A percentile compares a stretch with the other conserved stretches of the same genome.
These are phyloP conservation scores for Hylyphantes graminicola DNA, from an alignment of 1,140 invertebrate genomes.

Conservation along the genomic window DNA sequence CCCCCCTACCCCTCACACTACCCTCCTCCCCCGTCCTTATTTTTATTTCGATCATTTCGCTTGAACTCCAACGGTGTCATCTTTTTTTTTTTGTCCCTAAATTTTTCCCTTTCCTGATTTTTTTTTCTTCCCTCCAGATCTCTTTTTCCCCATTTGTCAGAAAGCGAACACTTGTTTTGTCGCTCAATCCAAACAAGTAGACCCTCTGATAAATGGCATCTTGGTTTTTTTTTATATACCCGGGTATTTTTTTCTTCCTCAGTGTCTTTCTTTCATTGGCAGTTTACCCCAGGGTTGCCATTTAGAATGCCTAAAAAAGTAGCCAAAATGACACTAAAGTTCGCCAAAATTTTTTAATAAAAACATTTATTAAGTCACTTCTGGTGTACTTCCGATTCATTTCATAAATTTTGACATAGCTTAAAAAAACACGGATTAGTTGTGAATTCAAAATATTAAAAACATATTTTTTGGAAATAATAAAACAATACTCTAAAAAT, in stretches of 20 bases:
- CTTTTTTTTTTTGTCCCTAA: constrained; percentile 24
- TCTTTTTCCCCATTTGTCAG: constrained; percentile 46
- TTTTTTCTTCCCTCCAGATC: constrained; percentile 1
- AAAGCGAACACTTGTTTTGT: constrained; percentile 53
- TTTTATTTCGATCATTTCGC: not conserved
- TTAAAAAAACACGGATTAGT: too few relatives aligned
- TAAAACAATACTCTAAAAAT: too few relatives aligned
- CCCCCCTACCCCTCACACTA: not conserved
- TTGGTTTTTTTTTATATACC: constrained; percentile 4
- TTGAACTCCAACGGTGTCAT: not conserved
- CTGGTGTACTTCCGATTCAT: too few relatives aligned
- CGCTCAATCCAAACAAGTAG: constrained; percentile 56
- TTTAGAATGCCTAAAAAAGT: too few relatives aligned
- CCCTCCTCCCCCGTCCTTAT: not conserved
- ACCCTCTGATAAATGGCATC: constrained; percentile 36
- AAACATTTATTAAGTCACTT: too few relatives aligned
- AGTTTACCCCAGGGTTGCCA: too few relatives aligned
- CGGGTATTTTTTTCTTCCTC: not conserved
- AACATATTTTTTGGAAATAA: too few relatives aligned
- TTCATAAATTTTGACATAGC: too few relatives aligned
- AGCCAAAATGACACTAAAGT: too few relatives aligned
- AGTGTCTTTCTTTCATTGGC: not conserved
- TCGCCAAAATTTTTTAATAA: too few relatives aligned
- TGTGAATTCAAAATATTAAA: too few relatives aligned
- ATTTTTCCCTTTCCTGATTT: not conserved